A percentile compares a stretch with the other conserved stretches of the same genome.
Evolutionary conservation across 2,888 invertebrate species (phyloP).

Genomic region (Agriopis aurantiaria): DNA sequence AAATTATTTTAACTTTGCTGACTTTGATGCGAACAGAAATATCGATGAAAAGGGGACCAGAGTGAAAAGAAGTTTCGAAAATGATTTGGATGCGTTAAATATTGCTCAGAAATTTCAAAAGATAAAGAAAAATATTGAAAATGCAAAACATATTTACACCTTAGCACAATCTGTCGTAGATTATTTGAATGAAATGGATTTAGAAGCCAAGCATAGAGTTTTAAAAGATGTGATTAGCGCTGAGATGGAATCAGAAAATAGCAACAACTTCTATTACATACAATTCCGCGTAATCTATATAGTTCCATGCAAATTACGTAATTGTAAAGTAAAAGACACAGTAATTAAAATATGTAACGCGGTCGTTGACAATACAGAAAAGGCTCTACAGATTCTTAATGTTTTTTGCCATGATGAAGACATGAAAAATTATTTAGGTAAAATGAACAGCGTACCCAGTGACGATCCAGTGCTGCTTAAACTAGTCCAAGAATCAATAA

Average conservation of each 20-base stretch:
- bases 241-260: conserved; percentile 68
- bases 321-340: conserved; percentile 64
- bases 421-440: conserved; percentile 49
- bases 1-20: conserved; percentile 73
- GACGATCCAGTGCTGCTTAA: conserved; percentile 64
- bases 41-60: conserved; percentile 49
- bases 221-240: conserved; percentile 67
- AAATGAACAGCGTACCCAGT: conserved; percentile 52
- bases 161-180: conserved; percentile 67
- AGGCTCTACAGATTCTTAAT: conserved; percentile 76
- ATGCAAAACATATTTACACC: conserved; percentile 64
- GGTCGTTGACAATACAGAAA: conserved; percentile 74
- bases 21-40: conserved; percentile 53
- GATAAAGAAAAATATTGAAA: conserved; percentile 64
- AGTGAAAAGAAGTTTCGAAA: conserved; percentile 66
- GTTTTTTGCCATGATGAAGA: conserved; percentile 79
- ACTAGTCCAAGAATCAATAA: conserved; percentile 57
- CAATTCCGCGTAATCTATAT: conserved; percentile 58
- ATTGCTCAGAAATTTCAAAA: conserved; percentile 63
- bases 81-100: conserved; percentile 63
- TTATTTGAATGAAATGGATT: conserved; percentile 70
- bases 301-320: conserved; percentile 63
- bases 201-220: conserved; percentile 61
- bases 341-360: conserved; percentile 84
- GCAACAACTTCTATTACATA: conserved; percentile 66